Evolutionary conservation across 2,797 vertebrate species (phyloP), one percentile per base, ranked within the genome.

Genomic region (Echeneis naucrates): DNA sequence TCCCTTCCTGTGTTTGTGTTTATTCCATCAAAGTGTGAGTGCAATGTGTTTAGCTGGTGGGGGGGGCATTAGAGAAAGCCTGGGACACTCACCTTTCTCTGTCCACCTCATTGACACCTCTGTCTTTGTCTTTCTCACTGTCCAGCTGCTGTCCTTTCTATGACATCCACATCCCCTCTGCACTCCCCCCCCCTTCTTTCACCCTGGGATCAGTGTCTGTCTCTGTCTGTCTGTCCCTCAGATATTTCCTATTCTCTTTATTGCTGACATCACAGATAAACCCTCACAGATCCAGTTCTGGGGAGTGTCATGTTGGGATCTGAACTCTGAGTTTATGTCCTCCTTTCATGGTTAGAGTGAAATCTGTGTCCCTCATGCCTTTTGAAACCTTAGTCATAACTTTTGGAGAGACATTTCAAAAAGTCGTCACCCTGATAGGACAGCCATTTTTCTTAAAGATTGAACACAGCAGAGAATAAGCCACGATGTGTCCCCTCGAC

Each of bases 1-100:
- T 68, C 50, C 64, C 57, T 66, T 68, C 55, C 47, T 17, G 48
- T 30, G 66, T 74, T 66, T 84, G 72, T 82, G 84, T 86, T 78
- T 79, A 74, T 88, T 77, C 80, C 78, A 84, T 84, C 79, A 78
- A 77, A 81, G 72, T 72, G 72, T 63, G 62, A 69, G 51, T 70
- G 67, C 67, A 61, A 78, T 80, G 74, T 54, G 52, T 84, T 80
- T 58, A 68, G 66, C 57, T 70, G 50, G 65, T 68, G 62, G 63
- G 57, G 17, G 63, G 48, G 32, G 47, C 81, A 77, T 82, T 58
- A 74, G 56, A 65, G 24, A 23, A 57, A 62, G 57, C 8, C 12
- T 53, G 68, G 77, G 82, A 82, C 78, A 65, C 32, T 42, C 55
- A 73, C 72, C 79, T 73, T 68, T 60, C 57, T 69, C 60, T 30